Evolutionary conservation across 2,113 vertebrate genomes (phyloP).

Genomic region (Nymphicus hollandicus): DNA sequence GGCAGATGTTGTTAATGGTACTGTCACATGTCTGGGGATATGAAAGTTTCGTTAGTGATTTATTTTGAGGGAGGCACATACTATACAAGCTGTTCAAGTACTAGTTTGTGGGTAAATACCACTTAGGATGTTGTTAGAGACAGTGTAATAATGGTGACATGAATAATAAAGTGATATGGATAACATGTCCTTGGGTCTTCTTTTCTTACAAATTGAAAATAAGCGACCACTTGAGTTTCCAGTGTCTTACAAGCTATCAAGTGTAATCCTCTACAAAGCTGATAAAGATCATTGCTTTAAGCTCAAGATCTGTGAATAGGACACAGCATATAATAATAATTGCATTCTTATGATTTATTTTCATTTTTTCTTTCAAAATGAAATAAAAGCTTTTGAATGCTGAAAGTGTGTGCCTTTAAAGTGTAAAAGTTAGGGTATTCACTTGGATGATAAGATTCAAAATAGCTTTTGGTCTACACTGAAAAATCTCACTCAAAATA

Average conservation of each 20-base stretch:
- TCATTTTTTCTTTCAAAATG: not conserved
- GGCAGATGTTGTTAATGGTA: not conserved
- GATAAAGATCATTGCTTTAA: constrained; percentile 4
- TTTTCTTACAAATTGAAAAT: not conserved
- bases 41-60: not conserved
- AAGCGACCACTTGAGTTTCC: not conserved
- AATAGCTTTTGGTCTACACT: not conserved
- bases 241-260: not conserved
- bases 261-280: constrained; percentile 1
- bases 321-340: not conserved
- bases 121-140: not conserved
- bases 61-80: not conserved
- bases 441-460: not conserved
- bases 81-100: not conserved
- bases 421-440: not conserved
- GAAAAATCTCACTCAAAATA: not conserved
- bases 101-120: not conserved
- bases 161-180: not conserved
- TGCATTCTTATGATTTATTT: not conserved
- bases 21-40: not conserved
- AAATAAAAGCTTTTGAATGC: not conserved
- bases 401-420: not conserved
- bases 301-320: not conserved
- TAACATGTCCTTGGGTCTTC: not conserved
- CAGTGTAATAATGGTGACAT: not conserved